Conservation (phyloP, 2,888 invertebrate genomes). For the Rhopalosiphum nymphaeae region DNA sequence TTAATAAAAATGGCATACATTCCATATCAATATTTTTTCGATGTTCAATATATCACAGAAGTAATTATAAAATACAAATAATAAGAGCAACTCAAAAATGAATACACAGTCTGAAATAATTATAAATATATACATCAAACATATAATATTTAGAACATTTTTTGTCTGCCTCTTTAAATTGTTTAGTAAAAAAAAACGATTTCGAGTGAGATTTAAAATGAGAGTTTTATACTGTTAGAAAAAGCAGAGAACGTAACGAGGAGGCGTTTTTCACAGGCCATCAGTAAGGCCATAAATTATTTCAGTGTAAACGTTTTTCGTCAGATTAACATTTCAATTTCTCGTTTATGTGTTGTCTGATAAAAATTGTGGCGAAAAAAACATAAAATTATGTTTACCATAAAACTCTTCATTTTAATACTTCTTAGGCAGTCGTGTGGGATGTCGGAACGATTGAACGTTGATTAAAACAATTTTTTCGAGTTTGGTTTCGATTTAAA, state of each 20-base stretch:
- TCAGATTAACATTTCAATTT: slow-evolving; percentile 60
- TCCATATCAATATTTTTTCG: not conserved
- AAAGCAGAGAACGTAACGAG: slow-evolving; percentile 18
- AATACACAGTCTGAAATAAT: not conserved
- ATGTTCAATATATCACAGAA: not conserved
- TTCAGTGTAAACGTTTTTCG: slow-evolving; percentile 39
- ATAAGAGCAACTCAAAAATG: not conserved
- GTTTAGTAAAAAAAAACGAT: slow-evolving; percentile 7
- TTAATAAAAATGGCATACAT: not conserved
- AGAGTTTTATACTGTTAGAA: slow-evolving; percentile 30
- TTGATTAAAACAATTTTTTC: slow-evolving; percentile 47
- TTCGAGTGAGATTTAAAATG: slow-evolving; percentile 22
- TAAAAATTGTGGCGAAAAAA: slow-evolving; percentile 30
- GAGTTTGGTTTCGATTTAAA: not conserved
- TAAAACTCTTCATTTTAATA: slow-evolving; percentile 24
- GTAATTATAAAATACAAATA: not conserved
- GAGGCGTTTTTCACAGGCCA: slow-evolving; percentile 38
- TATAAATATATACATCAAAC: not conserved
- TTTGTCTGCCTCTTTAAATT: not conserved
- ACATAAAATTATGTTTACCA: slow-evolving; percentile 37
- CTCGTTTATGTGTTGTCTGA: slow-evolving; percentile 54
- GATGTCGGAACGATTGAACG: not conserved
- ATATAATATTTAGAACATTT: not conserved
- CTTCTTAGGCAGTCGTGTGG: not conserved
- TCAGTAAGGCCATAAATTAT: slow-evolving; percentile 52